Evolutionary conservation across 2,113 vertebrate genomes (phyloP).

Genomic region (Gorsachius goisagi): DNA sequence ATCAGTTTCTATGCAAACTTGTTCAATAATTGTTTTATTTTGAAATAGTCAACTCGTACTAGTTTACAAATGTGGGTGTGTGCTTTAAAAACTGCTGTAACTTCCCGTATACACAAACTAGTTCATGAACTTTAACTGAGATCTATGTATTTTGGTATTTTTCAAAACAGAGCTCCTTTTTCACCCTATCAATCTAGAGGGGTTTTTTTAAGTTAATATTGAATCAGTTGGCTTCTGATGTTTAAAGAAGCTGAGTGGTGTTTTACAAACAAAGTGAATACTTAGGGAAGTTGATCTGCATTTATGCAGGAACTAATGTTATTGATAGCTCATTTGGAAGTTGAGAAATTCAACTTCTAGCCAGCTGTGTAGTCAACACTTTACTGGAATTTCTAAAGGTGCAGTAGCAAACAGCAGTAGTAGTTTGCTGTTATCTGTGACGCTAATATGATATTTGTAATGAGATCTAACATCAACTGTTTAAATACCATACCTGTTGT

Average conservation of each 20-base stretch:
- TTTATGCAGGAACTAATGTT: neutral
- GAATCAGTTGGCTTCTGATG: neutral
- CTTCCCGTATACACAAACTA: neutral
- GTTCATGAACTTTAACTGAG: neutral
- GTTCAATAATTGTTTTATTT: neutral
- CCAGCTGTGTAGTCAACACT: neutral
- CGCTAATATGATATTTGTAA: neutral
- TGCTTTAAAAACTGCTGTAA: neutral
- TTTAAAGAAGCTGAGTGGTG: neutral
- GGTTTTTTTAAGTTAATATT: neutral
- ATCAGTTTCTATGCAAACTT: neutral
- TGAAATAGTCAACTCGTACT: neutral
- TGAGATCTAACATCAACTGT: neutral
- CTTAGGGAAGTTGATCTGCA: neutral
- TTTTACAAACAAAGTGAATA: neutral
- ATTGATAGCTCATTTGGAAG: neutral
- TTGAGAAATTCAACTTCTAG: neutral
- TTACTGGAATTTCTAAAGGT: neutral
- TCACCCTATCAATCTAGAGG: neutral
- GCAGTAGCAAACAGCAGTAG: neutral
- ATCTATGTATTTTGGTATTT: neutral
- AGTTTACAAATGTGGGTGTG: neutral
- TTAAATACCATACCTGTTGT: neutral
- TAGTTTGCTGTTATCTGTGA: neutral
- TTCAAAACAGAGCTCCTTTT: neutral